Evolutionary conservation across 2,888 invertebrate species (phyloP), one percentile per base, ranked within the genome.

Genomic region (Sarcophaga caerulescens): DNA sequence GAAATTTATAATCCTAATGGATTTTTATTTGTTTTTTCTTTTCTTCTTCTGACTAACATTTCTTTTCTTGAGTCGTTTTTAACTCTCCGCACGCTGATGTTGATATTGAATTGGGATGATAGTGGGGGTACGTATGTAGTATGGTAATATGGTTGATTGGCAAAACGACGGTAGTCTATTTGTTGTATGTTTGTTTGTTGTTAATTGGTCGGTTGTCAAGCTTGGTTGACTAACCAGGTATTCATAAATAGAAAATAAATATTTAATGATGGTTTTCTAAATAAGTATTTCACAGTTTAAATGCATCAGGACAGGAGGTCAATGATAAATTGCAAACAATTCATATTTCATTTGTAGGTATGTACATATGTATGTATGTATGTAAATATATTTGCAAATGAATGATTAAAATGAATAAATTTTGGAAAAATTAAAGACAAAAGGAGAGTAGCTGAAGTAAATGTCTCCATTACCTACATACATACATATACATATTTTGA

Each of bases 81-180:
- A 14, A 11, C 57, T 4, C 19, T 23, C 0, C 52, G 62, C n/a
- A 35, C 35, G 69, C 35, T 47, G 47, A 0, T 25, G 35, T 8
- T 35, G 35, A 0, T 35, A 35, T 35, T 19, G 71, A 65, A 45
- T 52, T 47, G n/a, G 4, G 66, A 70, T 82, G 35, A 65, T 75
- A 70, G 77, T 77, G 23, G 44, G 68, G 73, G 78, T 86, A 70
- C 62, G 80, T 17, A 70, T 57, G 80, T 17, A 17, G 12, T 17
- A 79, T 63, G 65, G 71, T 71, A 65, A 10, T 45, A 86, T 57
- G 83, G 74, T 86, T 84, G 83, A 78, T 75, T 84, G 83, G 63
- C 82, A 74, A 77, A 81, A 83, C 75, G 86, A 78, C 86, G 81
- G 83, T 86, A 84, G 86, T 84, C 71, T 82, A 66, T 82, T 77